Evolutionary conservation across 2,888 invertebrate genomes (phyloP).

Genomic region (Polydrusus pterygomalis): DNA sequence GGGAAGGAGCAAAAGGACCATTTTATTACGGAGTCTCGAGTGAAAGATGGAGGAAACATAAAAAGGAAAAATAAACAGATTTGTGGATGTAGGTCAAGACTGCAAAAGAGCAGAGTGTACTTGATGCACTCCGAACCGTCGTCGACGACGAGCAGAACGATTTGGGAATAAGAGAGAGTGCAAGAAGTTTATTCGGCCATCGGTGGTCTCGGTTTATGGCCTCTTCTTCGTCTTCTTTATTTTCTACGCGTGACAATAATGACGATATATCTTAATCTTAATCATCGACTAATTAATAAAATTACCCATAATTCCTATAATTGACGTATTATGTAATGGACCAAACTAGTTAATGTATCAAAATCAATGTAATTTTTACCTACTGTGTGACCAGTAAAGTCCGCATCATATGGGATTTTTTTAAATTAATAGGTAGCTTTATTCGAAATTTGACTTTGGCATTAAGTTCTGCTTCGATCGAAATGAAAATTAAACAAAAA

Average conservation of each 20-base stretch:
- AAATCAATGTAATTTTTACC: too few relatives aligned
- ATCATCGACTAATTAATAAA: too few relatives aligned
- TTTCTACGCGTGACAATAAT: conserved; percentile 3
- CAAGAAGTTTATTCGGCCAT: conserved; percentile 54
- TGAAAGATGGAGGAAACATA: conserved; percentile 32
- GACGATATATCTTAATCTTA: not conserved
- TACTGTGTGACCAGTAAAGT: too few relatives aligned
- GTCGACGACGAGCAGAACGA: conserved; percentile 12
- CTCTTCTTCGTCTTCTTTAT: conserved; percentile 17
- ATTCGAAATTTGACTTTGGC: too few relatives aligned
- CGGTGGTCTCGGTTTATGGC: conserved; percentile 11
- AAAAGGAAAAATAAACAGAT: conserved; percentile 55
- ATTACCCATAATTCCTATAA: too few relatives aligned
- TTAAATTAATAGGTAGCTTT: too few relatives aligned
- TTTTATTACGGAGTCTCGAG: conserved; percentile 29
- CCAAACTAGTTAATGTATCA: too few relatives aligned
- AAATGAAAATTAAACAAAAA: too few relatives aligned
- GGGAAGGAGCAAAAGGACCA: conserved; percentile 4
- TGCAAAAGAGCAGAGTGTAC: conserved; percentile 48
- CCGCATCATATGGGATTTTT: too few relatives aligned
- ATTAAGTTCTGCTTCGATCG: too few relatives aligned
- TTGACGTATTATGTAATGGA: too few relatives aligned
- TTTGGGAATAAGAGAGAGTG: conserved; percentile 61
- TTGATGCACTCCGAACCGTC: conserved; percentile 18
- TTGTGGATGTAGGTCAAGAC: conserved; percentile 66